phyloP scores from a whole-genome alignment of 2,888 invertebrate genomes.

The Dolomedes plantarius region DNA sequence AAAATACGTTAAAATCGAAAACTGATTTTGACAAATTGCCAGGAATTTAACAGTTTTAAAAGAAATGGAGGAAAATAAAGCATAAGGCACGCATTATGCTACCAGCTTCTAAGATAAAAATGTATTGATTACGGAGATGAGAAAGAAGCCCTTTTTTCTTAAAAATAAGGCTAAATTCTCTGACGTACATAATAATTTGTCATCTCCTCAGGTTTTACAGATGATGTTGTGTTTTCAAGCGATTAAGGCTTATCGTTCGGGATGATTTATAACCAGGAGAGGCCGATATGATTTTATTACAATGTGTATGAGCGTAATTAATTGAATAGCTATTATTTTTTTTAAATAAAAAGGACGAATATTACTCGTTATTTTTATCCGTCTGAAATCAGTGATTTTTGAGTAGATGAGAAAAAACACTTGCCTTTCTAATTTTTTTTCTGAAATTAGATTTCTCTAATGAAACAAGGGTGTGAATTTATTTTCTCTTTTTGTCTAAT shows the following conservation, averaged over 20 bases:
- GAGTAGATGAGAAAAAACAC: too few relatives aligned
- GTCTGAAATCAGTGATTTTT: too few relatives aligned
- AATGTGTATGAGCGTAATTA: too few relatives aligned
- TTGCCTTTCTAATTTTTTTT: too few relatives aligned
- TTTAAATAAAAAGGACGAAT: too few relatives aligned
- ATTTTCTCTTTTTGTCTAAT: too few relatives aligned
- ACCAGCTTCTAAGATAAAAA: not conserved
- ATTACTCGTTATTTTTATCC: too few relatives aligned
- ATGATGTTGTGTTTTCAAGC: conserved; percentile 14
- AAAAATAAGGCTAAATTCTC: not conserved
- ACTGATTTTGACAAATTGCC: not conserved
- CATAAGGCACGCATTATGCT: not conserved
- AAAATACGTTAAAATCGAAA: not conserved
- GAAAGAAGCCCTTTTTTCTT: not conserved
- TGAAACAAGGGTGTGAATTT: too few relatives aligned
- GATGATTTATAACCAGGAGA: not conserved
- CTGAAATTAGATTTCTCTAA: too few relatives aligned
- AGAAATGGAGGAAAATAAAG: not conserved
- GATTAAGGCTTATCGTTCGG: conserved; percentile 17
- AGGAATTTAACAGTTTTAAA: not conserved
- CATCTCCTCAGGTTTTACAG: not conserved
- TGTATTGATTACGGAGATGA: not conserved
- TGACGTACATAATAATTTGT: not conserved
- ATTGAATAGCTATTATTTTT: too few relatives aligned
- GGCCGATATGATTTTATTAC: too few relatives aligned